A percentile compares a stretch with the other conserved stretches of the same genome.
Evolutionary conservation across 2,113 vertebrate genomes (phyloP).

Genomic region (Pterophyllum scalare): DNA sequence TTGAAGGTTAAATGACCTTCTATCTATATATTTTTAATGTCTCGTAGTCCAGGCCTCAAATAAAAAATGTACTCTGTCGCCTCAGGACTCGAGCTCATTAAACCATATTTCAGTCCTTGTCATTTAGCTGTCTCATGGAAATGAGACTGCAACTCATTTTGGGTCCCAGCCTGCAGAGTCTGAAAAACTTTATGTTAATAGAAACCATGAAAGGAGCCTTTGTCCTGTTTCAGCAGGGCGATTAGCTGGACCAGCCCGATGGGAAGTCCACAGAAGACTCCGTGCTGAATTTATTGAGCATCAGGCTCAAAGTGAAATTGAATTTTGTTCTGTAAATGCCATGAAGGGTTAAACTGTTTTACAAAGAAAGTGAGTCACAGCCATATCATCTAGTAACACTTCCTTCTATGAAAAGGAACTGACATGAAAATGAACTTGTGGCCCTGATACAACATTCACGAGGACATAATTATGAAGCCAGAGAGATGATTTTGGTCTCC

Average conservation of each 20-base stretch:
- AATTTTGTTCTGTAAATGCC: neutral
- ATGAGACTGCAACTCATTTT: neutral
- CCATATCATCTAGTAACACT: neutral
- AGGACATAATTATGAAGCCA: too few relatives aligned
- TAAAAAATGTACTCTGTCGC: constrained; percentile 7
- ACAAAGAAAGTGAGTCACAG: neutral
- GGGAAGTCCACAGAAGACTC: neutral
- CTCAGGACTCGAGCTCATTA: constrained; percentile 6
- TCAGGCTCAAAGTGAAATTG: neutral
- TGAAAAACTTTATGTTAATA: neutral
- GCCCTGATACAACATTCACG: neutral
- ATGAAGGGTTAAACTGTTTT: neutral
- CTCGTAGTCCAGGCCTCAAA: neutral
- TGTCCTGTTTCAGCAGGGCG: neutral
- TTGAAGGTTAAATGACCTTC: neutral
- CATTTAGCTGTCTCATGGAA: neutral
- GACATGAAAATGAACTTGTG: neutral
- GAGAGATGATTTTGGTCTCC: too few relatives aligned
- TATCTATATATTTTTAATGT: neutral
- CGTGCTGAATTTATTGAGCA: neutral
- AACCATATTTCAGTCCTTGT: constrained; percentile 7
- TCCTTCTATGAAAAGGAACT: neutral
- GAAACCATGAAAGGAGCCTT: neutral
- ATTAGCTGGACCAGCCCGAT: neutral
- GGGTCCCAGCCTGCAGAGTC: neutral